Evolutionary conservation across 2,797 vertebrate genomes (phyloP).

Genomic region (Coilia nasus): DNA sequence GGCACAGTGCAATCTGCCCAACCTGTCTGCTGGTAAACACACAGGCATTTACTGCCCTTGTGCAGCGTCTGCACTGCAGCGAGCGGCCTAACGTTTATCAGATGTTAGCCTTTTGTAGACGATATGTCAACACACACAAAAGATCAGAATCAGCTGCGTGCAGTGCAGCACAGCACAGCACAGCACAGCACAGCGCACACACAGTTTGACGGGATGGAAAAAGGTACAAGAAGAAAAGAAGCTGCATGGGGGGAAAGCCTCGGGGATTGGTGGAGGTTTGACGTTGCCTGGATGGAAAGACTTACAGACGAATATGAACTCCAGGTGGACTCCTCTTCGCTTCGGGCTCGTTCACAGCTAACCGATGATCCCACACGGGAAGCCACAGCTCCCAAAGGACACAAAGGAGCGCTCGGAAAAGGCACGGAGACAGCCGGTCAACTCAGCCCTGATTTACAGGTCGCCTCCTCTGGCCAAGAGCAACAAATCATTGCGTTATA

Average conservation of each 20-base stretch:
- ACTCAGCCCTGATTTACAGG: slow-evolving; percentile 66
- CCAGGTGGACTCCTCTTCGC: slow-evolving; percentile 45
- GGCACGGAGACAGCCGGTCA: slow-evolving; percentile 61
- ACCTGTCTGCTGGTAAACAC: slow-evolving; percentile 49
- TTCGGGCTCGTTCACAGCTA: slow-evolving; percentile 49
- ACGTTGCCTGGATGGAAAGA: slow-evolving; percentile 29
- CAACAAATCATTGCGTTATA: slow-evolving; percentile 67
- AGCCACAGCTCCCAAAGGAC: slow-evolving; percentile 57
- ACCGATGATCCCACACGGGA: slow-evolving; percentile 57
- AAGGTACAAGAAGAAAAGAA: slow-evolving; percentile 22
- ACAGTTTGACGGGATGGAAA: not conserved
- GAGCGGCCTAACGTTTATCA: slow-evolving; percentile 64
- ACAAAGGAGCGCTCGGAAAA: slow-evolving; percentile 52
- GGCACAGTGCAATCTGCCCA: slow-evolving; percentile 61
- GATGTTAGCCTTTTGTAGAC: not conserved
- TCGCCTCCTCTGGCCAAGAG: slow-evolving; percentile 60
- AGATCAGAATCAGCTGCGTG: not conserved
- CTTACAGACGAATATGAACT: slow-evolving; percentile 50
- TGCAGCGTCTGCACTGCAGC: slow-evolving; percentile 48
- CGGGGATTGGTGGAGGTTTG: slow-evolving; percentile 41
- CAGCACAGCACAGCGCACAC: too few relatives aligned
- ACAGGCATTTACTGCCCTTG: slow-evolving; percentile 64
- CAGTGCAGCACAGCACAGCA: not conserved
- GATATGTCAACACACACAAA: not conserved
- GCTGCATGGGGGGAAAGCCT: slow-evolving; percentile 51